Conservation (phyloP, 1,140 invertebrate species). For the Ips nitidus region DNA sequence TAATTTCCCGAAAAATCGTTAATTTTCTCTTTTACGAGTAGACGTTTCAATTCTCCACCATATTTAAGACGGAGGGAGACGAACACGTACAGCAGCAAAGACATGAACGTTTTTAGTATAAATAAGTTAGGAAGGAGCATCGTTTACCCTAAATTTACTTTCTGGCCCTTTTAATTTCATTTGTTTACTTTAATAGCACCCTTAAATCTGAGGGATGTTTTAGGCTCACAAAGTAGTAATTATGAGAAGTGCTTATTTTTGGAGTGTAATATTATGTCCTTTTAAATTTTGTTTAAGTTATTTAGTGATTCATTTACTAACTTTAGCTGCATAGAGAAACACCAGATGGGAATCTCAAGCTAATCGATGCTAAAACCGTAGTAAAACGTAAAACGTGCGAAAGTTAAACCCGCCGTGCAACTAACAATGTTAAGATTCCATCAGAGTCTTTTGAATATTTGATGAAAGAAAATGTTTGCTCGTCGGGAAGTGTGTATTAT, state of each 20-base stretch:
- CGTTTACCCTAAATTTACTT: constrained; percentile 29
- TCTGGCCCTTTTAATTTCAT: constrained; percentile 31
- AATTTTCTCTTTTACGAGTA: constrained; percentile 32
- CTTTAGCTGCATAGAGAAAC: too few species aligned
- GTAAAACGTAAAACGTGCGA: too few species aligned
- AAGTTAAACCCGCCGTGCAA: constrained; percentile 1
- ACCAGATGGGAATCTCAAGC: too few species aligned
- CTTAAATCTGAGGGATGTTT: constrained; percentile 19
- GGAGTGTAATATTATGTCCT: too few species aligned
- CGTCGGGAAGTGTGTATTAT: constrained; percentile 33
- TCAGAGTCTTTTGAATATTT: constrained; percentile 31
- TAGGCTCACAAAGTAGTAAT: too few species aligned
- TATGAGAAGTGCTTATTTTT: too few species aligned
- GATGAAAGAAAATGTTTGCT: constrained; percentile 33
- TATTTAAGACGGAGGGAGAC: constrained; percentile 15
- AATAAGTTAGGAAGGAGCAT: constrained; percentile 26
- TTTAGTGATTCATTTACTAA: too few species aligned
- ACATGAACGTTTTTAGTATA: constrained; percentile 23
- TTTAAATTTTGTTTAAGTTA: too few species aligned
- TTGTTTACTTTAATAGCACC: constrained; percentile 30
- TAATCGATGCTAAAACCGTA: too few species aligned
- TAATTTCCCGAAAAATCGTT: constrained; percentile 21
- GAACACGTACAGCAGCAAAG: constrained; percentile 21
- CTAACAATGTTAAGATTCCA: constrained; percentile 34
- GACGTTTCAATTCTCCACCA: constrained; percentile 33